Conservation (phyloP, 2,113 vertebrate genomes). For the Tretioscincus oriximinensis region DNA sequence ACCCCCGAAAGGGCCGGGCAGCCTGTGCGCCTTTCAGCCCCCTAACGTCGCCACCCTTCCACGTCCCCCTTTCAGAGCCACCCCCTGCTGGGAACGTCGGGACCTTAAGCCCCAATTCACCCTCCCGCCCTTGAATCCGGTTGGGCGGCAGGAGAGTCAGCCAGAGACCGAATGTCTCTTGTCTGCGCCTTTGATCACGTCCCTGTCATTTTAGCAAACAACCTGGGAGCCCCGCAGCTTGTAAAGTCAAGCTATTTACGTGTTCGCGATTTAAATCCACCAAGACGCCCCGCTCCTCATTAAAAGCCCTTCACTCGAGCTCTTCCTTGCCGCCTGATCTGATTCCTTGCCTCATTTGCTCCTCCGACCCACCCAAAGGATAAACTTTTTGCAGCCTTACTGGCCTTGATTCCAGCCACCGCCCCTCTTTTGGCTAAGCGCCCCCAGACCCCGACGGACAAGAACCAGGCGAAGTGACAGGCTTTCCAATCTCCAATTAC, state of each 20-base stretch:
- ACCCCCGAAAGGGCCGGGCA: slow-evolving; percentile 46
- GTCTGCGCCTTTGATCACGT: slow-evolving; percentile 6
- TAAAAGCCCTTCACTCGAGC: neutral
- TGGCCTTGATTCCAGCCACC: too few relatives aligned
- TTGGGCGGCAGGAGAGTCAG: neutral
- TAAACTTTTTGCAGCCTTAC: neutral
- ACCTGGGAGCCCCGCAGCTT: slow-evolving; percentile 2
- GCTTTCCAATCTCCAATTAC: neutral
- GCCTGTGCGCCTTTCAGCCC: slow-evolving; percentile 60
- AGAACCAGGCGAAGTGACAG: neutral
- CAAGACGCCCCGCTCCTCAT: slow-evolving; percentile 1
- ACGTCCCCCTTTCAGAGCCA: slow-evolving; percentile 80
- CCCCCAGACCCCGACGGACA: neutral
- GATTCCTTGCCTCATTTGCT: neutral
- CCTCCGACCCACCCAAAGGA: neutral
- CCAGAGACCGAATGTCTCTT: neutral
- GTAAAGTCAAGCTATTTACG: neutral
- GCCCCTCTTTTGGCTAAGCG: neutral
- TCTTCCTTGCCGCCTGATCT: neutral
- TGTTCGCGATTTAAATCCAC: neutral
- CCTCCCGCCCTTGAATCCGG: neutral
- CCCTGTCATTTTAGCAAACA: slow-evolving; percentile 32
- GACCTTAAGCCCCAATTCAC: neutral
- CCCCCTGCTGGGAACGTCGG: neutral
- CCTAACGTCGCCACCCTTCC: slow-evolving; percentile 70